Base-by-base conservation (phyloP, 2,888 invertebrate genomes). In the Coremacera marginata region DNA sequence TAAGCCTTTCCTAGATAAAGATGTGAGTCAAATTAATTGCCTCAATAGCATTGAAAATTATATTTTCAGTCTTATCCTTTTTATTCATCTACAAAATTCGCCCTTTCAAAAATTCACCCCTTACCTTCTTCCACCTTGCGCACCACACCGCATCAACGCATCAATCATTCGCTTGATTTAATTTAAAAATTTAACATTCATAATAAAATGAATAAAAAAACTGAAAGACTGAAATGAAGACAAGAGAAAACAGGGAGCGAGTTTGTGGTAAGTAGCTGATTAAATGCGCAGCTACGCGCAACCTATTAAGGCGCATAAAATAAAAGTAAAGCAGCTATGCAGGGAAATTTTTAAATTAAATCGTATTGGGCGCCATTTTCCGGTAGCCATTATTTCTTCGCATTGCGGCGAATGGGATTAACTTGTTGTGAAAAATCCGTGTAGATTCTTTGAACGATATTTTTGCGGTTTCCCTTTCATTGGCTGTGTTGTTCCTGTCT, bases 201-300 rank as follows among this genome's bases (percentile, higher is more conserved):
- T 49, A 27, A 27, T 27, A 19, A 27, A 60, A 60, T 16, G 22
- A 22, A 22, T 4, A 19, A 25, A 14, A 19, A 22, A n/a, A 22
- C 3, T 31, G 25, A 60, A 60, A 3, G n/a, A n/a, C n/a, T n/a
- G n/a, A n/a, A n/a, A n/a, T n/a, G n/a, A n/a, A 60, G 25, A 1
- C 19, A n/a, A n/a, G 5, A 55, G 31, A 62, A n/a, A 14, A 19
- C 9, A 74, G 55, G 55, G 16, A 19, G 51, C 5, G 4, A 74
- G 16, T 49, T 51, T 16, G 9, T 49, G 67, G 22, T 65, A 74
- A 74, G 74, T 16, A 74, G 55, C 74, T 74, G 37, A 74, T 74
- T 74, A 67, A 74, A 74, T 74, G 74, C 74, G 65, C 55, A 49
- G 34, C 55, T 44, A 65, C 74, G 65, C 44, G 14, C 31, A 5